These are phyloP conservation scores for Parotia lawesii DNA, from an alignment of 2,113 vertebrate species.

Conservation along the genomic window DNA sequence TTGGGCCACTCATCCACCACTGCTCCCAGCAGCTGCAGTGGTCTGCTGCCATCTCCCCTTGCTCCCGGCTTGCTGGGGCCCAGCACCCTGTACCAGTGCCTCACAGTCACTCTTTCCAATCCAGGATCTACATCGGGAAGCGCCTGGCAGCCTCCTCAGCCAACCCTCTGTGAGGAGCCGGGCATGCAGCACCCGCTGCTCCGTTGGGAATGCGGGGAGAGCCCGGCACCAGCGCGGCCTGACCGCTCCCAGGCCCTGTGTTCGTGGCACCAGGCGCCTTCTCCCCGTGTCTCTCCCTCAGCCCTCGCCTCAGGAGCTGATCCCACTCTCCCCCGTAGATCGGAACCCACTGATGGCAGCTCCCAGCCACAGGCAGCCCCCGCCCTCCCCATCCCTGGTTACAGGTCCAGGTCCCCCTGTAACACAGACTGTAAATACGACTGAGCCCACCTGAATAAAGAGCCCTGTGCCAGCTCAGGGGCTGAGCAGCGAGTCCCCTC, in stretches of 20 bases:
- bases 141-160: slow-evolving; percentile 42
- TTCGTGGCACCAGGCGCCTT: fast-evolving
- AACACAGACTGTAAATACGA: neutral
- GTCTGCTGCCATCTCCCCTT: neutral
- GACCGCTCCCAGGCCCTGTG: fast-evolving
- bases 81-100: fast-evolving
- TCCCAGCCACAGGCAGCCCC: neutral
- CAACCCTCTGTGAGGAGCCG: slow-evolving; percentile 23
- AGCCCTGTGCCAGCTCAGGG: neutral
- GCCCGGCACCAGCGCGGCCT: neutral
- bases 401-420: neutral
- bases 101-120: neutral
- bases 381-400: neutral
- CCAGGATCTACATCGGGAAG: slow-evolving; percentile 66
- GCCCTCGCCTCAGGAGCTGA: neutral
- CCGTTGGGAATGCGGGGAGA: fast-evolving
- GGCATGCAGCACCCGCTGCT: neutral
- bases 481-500: neutral
- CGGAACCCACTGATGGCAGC: neutral
- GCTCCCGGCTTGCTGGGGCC: neutral
- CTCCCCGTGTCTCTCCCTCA: neutral
- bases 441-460: neutral
- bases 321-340: neutral
- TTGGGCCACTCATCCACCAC: neutral
- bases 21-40: neutral